These are phyloP conservation scores for Chydorus sphaericus DNA, from an alignment of 2,888 invertebrate genomes.

Conservation along the genomic window DNA sequence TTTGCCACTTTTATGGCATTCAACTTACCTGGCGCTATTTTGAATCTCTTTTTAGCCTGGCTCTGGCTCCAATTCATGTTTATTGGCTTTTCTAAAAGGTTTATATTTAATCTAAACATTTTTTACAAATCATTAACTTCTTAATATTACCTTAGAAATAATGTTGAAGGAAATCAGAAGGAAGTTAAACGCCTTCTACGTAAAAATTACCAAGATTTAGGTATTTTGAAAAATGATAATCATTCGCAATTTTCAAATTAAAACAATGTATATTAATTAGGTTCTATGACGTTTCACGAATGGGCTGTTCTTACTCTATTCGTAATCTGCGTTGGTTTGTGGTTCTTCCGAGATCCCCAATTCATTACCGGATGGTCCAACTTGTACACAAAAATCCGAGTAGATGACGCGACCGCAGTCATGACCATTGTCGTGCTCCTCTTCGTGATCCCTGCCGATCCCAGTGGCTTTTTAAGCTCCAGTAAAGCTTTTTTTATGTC, in stretches of 20 bases:
- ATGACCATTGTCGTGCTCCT: slow-evolving; percentile 30
- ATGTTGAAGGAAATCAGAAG: too few relatives aligned
- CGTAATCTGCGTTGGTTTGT: slow-evolving; percentile 61
- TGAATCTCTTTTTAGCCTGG: slow-evolving; percentile 62
- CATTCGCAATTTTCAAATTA: too few relatives aligned
- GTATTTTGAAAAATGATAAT: too few relatives aligned
- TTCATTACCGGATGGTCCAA: slow-evolving; percentile 78
- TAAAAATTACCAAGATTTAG: too few relatives aligned
- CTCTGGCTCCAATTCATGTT: slow-evolving; percentile 62
- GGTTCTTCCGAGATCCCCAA: slow-evolving; percentile 78
- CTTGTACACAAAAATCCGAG: background rate
- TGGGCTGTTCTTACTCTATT: slow-evolving; percentile 54
- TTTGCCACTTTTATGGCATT: slow-evolving; percentile 79
- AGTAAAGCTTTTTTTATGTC: background rate
- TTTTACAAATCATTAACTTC: too few relatives aligned
- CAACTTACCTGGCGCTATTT: slow-evolving; percentile 65
- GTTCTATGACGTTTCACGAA: slow-evolving; percentile 39
- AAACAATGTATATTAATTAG: too few relatives aligned
- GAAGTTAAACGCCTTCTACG: too few relatives aligned
- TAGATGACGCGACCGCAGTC: slow-evolving; percentile 21
- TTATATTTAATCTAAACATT: too few relatives aligned
- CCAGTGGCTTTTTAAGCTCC: slow-evolving; percentile 24
- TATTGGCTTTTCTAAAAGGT: slow-evolving; percentile 38
- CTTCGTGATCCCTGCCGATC: slow-evolving; percentile 31
- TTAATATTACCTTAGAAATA: too few relatives aligned